Base-by-base conservation (phyloP, 1,140 invertebrate species). In the Anastatus disparis region DNA sequence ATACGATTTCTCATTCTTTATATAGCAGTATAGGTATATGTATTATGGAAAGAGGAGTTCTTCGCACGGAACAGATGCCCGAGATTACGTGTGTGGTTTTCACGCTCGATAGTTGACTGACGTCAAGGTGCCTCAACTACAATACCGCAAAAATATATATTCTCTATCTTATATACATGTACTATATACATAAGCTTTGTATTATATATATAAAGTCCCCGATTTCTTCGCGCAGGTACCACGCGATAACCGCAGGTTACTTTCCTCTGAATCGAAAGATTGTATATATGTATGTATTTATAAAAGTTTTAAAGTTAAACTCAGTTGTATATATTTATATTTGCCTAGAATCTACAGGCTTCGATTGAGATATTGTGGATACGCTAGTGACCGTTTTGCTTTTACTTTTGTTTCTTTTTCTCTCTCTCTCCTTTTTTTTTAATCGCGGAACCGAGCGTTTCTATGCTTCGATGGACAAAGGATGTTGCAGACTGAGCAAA, bases 81-180 rank as follows among this genome's bases (percentile, higher is more conserved):
- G 22, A n/a, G 8, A 12, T 63, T 63, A 38, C 61, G 31, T 66
- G 67, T 74, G 75, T 55, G 75, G 72, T 77, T 77, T n/a, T 74
- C 56, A 53, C 70, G 56, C 63, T 52, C 65, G 69, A 69, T 72
- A 71, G 59, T 72, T 50, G 71, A 71, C 40, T 72, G 68, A 74
- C 71, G 71, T 67, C 69, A 46, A 73, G 66, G 71, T 68, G 69
- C 66, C 62, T n/a, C 71, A 70, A 62, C n/a, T 48, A 68, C 59
- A 27, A 38, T 48, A 74, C 74, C 74, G 69, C 76, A 69, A 75
- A 74, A 77, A 77, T 75, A 72, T 76, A n/a, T n/a, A n/a, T n/a
- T n/a, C n/a, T 72, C 26, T 35, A 22, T 52, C 17, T 8, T 29
- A n/a, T n/a, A n/a, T n/a, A n/a, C n/a, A n/a, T n/a, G n/a, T n/a